phyloP scores from a whole-genome alignment of 2,888 invertebrate genomes.

The Acleris emargana region DNA sequence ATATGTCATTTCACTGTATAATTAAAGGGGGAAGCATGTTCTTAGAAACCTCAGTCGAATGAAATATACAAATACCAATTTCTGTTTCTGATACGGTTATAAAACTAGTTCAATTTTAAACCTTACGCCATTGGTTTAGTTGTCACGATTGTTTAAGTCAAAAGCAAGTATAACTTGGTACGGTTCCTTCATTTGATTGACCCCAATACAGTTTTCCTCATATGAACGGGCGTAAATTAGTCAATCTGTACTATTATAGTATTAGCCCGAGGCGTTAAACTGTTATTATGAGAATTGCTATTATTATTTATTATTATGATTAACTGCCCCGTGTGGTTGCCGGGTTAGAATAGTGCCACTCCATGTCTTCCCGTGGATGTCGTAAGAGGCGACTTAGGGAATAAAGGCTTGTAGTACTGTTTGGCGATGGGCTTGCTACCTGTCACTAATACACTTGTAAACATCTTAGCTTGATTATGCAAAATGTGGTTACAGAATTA shows the following conservation, averaged over 20 bases:
- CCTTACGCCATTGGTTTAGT: not conserved
- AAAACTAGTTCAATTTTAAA: not conserved
- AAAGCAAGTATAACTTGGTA: not conserved
- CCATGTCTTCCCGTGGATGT: too few species aligned
- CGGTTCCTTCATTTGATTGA: not conserved
- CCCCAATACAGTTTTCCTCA: slow-evolving; percentile 18
- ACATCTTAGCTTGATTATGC: too few species aligned
- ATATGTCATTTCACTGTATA: slow-evolving; percentile 41
- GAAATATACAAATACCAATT: not conserved
- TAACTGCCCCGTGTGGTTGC: too few species aligned
- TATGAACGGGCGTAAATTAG: not conserved
- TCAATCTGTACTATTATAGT: not conserved
- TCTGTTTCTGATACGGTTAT: not conserved
- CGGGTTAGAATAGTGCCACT: too few species aligned
- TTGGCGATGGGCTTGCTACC: too few species aligned
- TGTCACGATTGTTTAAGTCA: not conserved
- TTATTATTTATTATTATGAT: too few species aligned
- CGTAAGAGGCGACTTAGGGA: too few species aligned
- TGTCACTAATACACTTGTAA: too few species aligned
- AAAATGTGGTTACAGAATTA: too few species aligned
- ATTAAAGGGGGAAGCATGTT: slow-evolving; percentile 38
- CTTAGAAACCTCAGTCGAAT: slow-evolving; percentile 23
- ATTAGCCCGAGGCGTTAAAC: too few species aligned
- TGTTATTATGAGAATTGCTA: too few species aligned
- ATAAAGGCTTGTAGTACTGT: too few species aligned